These are phyloP conservation scores for Steinernema scapterisci DNA, from an alignment of 2,888 invertebrate genomes.

Conservation along the genomic window DNA sequence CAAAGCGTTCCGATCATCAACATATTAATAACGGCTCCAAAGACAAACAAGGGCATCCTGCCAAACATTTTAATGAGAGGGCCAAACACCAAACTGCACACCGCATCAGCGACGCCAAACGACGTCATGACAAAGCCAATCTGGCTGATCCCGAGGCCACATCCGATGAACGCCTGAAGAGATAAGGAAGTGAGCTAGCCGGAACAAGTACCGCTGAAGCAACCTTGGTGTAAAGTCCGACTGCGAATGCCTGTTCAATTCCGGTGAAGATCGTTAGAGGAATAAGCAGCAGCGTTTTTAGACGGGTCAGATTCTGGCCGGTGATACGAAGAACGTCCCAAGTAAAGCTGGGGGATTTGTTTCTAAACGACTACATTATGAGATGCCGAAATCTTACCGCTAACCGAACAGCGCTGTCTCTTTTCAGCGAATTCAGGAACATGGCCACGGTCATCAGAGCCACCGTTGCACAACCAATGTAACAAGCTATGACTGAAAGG, in stretches of 20 bases:
- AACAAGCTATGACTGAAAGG: constrained; percentile 45
- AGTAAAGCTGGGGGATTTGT: constrained; percentile 47
- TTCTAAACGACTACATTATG: constrained; percentile 16
- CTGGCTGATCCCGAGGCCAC: constrained; percentile 77
- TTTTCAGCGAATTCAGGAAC: constrained; percentile 86
- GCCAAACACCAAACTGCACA: constrained; percentile 87
- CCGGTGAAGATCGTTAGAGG: constrained; percentile 97
- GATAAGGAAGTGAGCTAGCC: background rate
- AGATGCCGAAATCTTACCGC: no score
- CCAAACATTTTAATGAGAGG: constrained; percentile 82
- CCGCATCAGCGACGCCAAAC: constrained; percentile 89
- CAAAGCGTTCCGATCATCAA: constrained; percentile 76
- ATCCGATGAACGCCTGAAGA: constrained; percentile 63
- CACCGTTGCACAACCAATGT: constrained; percentile 82
- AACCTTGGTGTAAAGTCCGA: constrained; percentile 75
- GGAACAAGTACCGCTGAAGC: background rate
- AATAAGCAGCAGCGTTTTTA: constrained; percentile 78
- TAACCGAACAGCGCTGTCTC: constrained; percentile 72
- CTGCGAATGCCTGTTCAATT: constrained; percentile 94
- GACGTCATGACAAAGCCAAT: constrained; percentile 97
- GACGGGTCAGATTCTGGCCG: constrained; percentile 85
- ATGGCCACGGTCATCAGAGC: constrained; percentile 85
- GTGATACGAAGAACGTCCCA: constrained; percentile 73
- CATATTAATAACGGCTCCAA: constrained; percentile 78
- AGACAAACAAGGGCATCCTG: constrained; percentile 80